Conservation (phyloP, 1,140 invertebrate species). For the Drosophila pseudoobscura region DNA sequence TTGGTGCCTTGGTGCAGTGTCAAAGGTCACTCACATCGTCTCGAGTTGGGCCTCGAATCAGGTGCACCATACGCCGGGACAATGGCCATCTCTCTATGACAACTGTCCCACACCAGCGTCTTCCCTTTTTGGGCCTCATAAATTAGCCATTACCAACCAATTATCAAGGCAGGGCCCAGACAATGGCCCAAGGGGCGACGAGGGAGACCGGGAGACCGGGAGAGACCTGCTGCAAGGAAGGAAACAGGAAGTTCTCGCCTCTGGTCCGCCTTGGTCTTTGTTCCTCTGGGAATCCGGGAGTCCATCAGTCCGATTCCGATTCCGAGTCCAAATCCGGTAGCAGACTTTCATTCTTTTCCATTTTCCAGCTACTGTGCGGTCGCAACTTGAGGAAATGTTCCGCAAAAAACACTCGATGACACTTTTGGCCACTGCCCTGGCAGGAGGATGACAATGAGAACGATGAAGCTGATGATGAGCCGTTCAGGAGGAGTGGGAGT, state of each 20-base stretch:
- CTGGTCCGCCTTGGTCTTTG: conserved; percentile 21
- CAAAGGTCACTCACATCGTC: conserved; percentile 61
- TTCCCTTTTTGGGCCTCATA: conserved; percentile 36
- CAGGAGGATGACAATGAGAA: neutral
- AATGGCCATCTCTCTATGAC: too few relatives aligned
- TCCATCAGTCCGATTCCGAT: neutral
- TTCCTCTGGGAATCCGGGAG: conserved; percentile 7
- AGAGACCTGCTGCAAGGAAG: conserved; percentile 9
- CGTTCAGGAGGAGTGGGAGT: neutral
- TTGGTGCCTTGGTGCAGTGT: conserved; percentile 7
- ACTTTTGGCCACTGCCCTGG: neutral
- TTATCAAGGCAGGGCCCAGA: conserved; percentile 40
- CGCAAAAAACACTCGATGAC: conserved; percentile 49
- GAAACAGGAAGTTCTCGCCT: conserved; percentile 49
- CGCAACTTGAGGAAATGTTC: conserved; percentile 13
- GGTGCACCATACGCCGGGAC: conserved; percentile 31
- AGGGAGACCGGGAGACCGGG: too few relatives aligned
- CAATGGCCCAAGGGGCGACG: conserved; percentile 29
- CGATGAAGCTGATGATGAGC: neutral
- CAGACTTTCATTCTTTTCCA: conserved; percentile 8
- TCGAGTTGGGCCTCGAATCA: conserved; percentile 44
- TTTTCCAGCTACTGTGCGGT: conserved; percentile 29
- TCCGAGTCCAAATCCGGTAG: conserved; percentile 34
- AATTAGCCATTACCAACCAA: conserved; percentile 75
- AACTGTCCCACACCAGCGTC: too few relatives aligned